Conservation (phyloP, 2,888 invertebrate species). For the Phengaris arion region DNA sequence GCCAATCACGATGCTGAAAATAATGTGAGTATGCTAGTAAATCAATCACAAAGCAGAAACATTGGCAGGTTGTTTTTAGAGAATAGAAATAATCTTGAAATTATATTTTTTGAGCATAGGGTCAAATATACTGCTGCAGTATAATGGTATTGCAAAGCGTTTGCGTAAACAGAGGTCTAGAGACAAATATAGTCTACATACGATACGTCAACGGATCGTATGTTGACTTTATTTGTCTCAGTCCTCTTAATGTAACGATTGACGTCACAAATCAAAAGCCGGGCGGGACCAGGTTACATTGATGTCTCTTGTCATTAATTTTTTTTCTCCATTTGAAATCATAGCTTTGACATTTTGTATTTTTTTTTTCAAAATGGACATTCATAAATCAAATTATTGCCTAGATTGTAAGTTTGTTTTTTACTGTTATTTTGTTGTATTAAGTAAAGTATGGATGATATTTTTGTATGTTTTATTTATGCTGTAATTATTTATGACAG, state of each 20-base stretch:
- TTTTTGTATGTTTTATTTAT: constrained; percentile 1
- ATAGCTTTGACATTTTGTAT: not conserved
- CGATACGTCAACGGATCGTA: not conserved
- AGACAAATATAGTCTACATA: not conserved
- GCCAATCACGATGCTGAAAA: not conserved
- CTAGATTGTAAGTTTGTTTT: constrained; percentile 29
- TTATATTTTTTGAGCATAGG: not conserved
- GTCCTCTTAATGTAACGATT: not conserved
- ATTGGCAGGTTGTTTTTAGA: not conserved
- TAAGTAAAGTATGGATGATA: constrained; percentile 28
- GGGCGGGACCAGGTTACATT: constrained; percentile 10
- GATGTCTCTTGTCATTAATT: not conserved
- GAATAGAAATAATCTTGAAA: not conserved
- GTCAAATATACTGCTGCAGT: not conserved
- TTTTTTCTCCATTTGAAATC: not conserved
- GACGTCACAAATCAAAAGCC: constrained; percentile 14
- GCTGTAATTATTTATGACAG: not conserved
- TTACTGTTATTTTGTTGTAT: constrained; percentile 31
- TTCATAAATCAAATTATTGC: constrained; percentile 26
- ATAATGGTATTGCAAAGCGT: not conserved
- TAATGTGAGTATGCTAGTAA: not conserved
- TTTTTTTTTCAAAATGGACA: constrained; percentile 8
- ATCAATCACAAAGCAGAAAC: not conserved
- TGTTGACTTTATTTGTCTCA: not conserved
- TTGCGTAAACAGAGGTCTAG: not conserved